Evolutionary conservation across 2,797 vertebrate genomes (phyloP), one percentile per base, ranked within the genome.

Genomic region (Tauraco hartlaubi): DNA sequence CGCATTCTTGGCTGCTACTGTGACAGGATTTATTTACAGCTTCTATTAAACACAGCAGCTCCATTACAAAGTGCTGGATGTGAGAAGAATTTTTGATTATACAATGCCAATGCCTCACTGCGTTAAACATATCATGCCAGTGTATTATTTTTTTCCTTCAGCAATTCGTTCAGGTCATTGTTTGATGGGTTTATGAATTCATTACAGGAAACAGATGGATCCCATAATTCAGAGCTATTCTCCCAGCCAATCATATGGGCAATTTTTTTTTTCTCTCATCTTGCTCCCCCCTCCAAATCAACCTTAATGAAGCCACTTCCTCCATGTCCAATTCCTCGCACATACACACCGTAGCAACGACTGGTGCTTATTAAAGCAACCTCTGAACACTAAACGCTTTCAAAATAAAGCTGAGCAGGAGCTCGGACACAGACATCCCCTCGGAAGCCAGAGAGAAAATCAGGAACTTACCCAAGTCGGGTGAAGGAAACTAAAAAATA

Each of bases 71-170:
- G 96, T 98, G 98, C 98, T 98, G 97, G 96, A 97, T 97, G 97
- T 98, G 98, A 98, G 98, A 98, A 98, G 98, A 98, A 98, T 98
- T 95, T 94, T 97, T 98, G 98, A 99, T 98, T 98, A 98, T 98
- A 98, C 98, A 98, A 97, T 97, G 98, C 97, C 97, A 97, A 96
- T 98, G 90, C 85, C 94, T 83, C 93, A 91, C 97, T 95, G 91
- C 31, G 91, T 96, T 94, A 96, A 97, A 96, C 95, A 92, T 96
- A 96, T 95, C 92, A 90, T 87, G 96, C 88, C 82, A 92, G 95
- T 64, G 87, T 93, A 92, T 94, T 95, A 72, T 93, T 94, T 96
- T 94, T 90, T 85, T 87, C 94, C 90, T 93, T 96, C 91, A 94
- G 67, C 97, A 96, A 97, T 90, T 96, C 94, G 94, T 97, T 98